Conservation (phyloP, 1,140 invertebrate species). For the Idris sp. region DNA sequence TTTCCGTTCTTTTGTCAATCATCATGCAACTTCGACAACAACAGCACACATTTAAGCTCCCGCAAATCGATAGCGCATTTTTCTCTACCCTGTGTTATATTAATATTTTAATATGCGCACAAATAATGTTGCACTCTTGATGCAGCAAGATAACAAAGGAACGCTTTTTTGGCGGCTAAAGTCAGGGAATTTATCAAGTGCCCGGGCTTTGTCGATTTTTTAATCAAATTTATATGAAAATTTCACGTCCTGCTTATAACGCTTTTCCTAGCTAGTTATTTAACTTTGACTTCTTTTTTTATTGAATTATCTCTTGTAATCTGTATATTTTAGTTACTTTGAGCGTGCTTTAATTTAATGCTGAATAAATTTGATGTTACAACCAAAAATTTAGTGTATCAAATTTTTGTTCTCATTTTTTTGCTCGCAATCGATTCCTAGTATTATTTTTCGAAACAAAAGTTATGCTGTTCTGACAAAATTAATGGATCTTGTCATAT, state of each 20-base stretch:
- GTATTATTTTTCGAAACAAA: too few species aligned
- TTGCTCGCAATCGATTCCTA: too few species aligned
- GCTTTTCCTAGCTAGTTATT: conserved; percentile 16
- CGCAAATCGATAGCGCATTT: conserved; percentile 54
- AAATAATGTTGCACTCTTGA: conserved; percentile 60
- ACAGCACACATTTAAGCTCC: too few species aligned
- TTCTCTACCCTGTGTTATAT: conserved; percentile 42
- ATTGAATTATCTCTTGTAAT: conserved; percentile 46
- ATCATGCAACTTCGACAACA: conserved; percentile 42
- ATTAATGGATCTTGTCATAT: conserved; percentile 8
- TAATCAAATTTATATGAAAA: conserved; percentile 59
- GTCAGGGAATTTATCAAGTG: conserved; percentile 44
- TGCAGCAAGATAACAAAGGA: conserved; percentile 50
- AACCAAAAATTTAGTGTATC: too few species aligned
- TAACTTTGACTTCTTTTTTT: conserved; percentile 20
- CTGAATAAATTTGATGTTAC: too few species aligned
- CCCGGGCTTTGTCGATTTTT: conserved; percentile 42
- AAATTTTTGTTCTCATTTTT: neutral
- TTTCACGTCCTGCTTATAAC: conserved; percentile 5
- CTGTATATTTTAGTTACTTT: too few species aligned
- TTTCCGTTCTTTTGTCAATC: conserved; percentile 56
- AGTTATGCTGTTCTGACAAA: conserved; percentile 2
- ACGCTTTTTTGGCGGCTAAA: conserved; percentile 42
- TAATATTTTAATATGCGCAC: conserved; percentile 62
- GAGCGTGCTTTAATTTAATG: too few species aligned